Evolutionary conservation across 2,113 vertebrate species (phyloP).

Genomic region (Manacus vitellinus): DNA sequence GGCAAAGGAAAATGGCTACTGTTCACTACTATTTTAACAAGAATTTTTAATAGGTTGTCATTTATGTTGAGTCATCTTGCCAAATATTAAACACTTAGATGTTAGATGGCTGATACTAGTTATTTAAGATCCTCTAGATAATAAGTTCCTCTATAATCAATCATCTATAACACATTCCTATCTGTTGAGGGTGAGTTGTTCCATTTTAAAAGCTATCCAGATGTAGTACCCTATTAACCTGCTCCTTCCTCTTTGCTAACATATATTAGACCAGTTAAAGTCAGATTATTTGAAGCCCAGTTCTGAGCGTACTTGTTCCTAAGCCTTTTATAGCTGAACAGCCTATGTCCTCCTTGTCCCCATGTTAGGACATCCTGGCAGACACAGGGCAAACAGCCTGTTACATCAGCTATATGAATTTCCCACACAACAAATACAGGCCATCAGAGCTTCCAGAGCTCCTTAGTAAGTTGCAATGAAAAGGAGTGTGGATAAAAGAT

Average conservation of each 20-base stretch:
- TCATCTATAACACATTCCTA: not conserved
- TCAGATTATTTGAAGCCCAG: not conserved
- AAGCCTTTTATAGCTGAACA: not conserved
- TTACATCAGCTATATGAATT: not conserved
- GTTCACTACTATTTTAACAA: not conserved
- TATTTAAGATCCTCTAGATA: not conserved
- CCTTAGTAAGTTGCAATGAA: not conserved
- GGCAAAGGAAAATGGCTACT: not conserved
- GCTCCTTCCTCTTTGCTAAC: not conserved
- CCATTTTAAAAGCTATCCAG: not conserved
- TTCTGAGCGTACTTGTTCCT: not conserved
- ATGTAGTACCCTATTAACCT: not conserved
- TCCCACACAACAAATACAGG: not conserved
- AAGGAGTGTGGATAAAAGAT: not conserved
- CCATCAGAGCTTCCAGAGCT: not conserved
- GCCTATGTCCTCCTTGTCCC: not conserved
- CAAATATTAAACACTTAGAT: not conserved
- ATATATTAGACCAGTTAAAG: not conserved
- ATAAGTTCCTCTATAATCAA: not conserved
- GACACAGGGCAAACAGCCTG: not conserved
- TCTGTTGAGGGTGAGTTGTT: not conserved
- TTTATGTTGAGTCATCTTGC: not conserved
- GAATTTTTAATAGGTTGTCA: not conserved
- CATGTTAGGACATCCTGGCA: not conserved
- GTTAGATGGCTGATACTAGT: not conserved